Base-by-base conservation (phyloP, 2,888 invertebrate species). In the Pherbina coryleti region DNA sequence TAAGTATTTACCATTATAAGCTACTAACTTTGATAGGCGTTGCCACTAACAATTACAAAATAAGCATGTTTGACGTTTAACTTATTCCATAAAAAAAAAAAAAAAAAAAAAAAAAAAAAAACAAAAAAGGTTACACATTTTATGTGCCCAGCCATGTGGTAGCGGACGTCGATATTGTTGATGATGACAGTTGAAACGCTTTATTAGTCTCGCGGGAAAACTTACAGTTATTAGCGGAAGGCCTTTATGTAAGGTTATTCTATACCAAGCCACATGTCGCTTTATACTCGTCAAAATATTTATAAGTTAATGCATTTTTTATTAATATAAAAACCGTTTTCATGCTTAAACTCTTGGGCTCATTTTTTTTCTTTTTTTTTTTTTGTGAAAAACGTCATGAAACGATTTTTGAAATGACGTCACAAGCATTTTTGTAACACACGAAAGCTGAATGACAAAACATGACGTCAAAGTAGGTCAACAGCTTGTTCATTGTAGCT, bases 161-260 rank as follows among this genome's bases (percentile, higher is more conserved):
- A 17, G 64, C 25, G 4, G 37, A 66, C 34, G 34, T 19, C 19
- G 19, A 55, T 55, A 55, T 7, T 55, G 22, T 19, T 55, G 55
- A 55, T 19, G 55, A 55, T 55, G 55, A 55, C 55, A 55, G 19
- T 19, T 19, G 55, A 66, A 66, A 66, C 31, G 64, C n/a, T 66
- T 66, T 66, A 66, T 28, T 17, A 9, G 34, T 3, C 64, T 66
- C 64, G 64, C 37, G 64, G 64, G 64, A 64, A 64, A 64, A 64
- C 31, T 66, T 66, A 34, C 19, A 34, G n/a, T 31, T 34, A 66
- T 34, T 66, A 34, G 34, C n/a, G 34, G 31, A 66, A 19, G 31
- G 25, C 31, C n/a, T 37, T 28, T 34, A 34, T 66, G 8, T n/a
- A 28, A 44, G 44, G 44, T 44, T 44, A 44, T 44, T 44, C 44